phyloP scores from a whole-genome alignment of 1,140 invertebrate species.

The Orussus abietinus region DNA sequence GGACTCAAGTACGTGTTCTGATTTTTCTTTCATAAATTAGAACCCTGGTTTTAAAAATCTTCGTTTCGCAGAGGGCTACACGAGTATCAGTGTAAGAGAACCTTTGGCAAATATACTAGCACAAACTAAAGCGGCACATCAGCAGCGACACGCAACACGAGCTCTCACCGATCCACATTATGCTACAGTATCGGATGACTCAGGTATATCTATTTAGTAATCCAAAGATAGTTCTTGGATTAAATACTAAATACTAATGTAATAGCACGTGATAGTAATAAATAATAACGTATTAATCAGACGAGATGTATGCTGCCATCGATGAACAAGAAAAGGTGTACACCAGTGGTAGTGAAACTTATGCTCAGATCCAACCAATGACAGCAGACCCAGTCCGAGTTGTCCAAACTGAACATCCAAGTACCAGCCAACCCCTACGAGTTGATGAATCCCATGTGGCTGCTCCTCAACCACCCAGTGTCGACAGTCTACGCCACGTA shows the following conservation, averaged over 20 bases:
- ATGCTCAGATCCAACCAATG: slow-evolving; percentile 78
- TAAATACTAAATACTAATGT: not conserved
- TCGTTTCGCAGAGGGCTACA: slow-evolving; percentile 72
- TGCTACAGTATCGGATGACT: slow-evolving; percentile 80
- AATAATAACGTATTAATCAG: slow-evolving; percentile 47
- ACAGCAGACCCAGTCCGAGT: slow-evolving; percentile 53
- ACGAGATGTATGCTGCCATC: slow-evolving; percentile 87
- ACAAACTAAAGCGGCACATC: slow-evolving; percentile 52
- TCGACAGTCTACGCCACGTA: slow-evolving; percentile 60
- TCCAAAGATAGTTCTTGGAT: slow-evolving; percentile 13
- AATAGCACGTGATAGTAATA: slow-evolving; percentile 19
- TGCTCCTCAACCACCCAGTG: slow-evolving; percentile 58
- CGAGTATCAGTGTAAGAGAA: slow-evolving; percentile 84
- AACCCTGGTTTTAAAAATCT: slow-evolving; percentile 10
- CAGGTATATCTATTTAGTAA: slow-evolving; percentile 55
- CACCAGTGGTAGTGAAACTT: slow-evolving; percentile 80
- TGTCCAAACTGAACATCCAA: slow-evolving; percentile 43
- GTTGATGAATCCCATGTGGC: slow-evolving; percentile 31
- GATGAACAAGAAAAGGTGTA: slow-evolving; percentile 75
- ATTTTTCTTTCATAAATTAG: no score
- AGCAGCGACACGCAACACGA: slow-evolving; percentile 49
- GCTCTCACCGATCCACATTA: slow-evolving; percentile 68
- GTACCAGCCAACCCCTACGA: slow-evolving; percentile 22
- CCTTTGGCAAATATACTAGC: slow-evolving; percentile 73
- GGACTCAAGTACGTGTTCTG: slow-evolving; percentile 67